Evolutionary conservation across 1,140 invertebrate species (phyloP).

Genomic region (Diorhabda sublineata): DNA sequence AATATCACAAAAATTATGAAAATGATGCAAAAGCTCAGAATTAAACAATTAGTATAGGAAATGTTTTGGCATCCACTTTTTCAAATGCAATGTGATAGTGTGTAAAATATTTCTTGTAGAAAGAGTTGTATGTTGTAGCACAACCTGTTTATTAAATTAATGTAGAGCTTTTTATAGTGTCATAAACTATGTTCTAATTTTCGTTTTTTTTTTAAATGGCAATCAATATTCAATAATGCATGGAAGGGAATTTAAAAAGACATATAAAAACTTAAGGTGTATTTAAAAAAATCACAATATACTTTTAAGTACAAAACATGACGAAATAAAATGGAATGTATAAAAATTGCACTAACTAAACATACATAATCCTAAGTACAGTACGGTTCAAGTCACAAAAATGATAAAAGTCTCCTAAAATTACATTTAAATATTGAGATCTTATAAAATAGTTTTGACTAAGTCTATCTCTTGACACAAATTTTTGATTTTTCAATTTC

Average conservation of each 20-base stretch:
- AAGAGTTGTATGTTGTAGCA: too few species aligned
- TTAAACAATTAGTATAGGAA: too few species aligned
- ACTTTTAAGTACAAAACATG: not conserved
- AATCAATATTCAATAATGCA: too few species aligned
- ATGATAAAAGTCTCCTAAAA: not conserved
- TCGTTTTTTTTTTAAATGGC: too few species aligned
- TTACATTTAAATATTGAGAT: constrained; percentile 3
- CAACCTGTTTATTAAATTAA: too few species aligned
- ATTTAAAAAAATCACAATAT: constrained; percentile 3
- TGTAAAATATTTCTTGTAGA: too few species aligned
- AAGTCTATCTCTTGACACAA: not conserved
- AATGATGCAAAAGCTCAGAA: too few species aligned
- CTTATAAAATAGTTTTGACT: not conserved
- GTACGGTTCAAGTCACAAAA: not conserved
- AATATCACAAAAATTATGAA: too few species aligned
- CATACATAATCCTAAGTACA: not conserved
- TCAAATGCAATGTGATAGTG: too few species aligned
- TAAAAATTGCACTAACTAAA: constrained; percentile 1
- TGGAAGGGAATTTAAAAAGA: not conserved
- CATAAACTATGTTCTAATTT: too few species aligned
- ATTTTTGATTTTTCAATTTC: not conserved
- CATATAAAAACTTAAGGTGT: not conserved
- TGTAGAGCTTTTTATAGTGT: too few species aligned
- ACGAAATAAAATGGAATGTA: not conserved
- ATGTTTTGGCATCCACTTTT: too few species aligned